Conservation (phyloP, 2,113 vertebrate genomes). For the Periophthalmodon schlosseri region DNA sequence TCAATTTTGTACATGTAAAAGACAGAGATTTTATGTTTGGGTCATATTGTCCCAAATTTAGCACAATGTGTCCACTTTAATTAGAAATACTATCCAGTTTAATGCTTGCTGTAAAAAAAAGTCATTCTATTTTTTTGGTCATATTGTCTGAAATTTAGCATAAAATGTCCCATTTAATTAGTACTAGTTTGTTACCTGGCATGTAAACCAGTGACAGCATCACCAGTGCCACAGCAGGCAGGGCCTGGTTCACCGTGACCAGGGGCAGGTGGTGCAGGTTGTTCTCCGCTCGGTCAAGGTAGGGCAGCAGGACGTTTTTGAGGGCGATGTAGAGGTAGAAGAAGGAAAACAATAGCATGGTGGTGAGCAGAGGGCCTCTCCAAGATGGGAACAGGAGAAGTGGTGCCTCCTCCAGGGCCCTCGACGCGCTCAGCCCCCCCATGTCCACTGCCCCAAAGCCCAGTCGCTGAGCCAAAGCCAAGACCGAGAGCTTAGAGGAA, state of each 20-base stretch:
- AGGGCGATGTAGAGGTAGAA: slow-evolving; percentile 86
- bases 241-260: slow-evolving; percentile 82
- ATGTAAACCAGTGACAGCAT: slow-evolving; percentile 87
- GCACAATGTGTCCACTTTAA: too few species aligned
- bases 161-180: too few species aligned
- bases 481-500: slow-evolving; percentile 76
- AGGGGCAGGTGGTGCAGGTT: slow-evolving; percentile 85
- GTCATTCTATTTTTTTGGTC: too few species aligned
- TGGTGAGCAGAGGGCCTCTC: slow-evolving; percentile 79
- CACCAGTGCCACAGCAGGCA: slow-evolving; percentile 84
- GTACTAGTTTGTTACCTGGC: slow-evolving; percentile 45
- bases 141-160: too few species aligned
- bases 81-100: too few species aligned
- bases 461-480: slow-evolving; percentile 78
- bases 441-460: slow-evolving; percentile 86
- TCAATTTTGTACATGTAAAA: too few species aligned
- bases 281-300: slow-evolving; percentile 74
- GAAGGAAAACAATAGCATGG: slow-evolving; percentile 83
- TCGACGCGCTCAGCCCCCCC: slow-evolving; percentile 78
- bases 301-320: slow-evolving; percentile 83
- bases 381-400: slow-evolving; percentile 84
- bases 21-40: too few species aligned
- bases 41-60: too few species aligned
- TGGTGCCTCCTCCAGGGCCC: slow-evolving; percentile 82
- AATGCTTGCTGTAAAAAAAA: too few species aligned